Evolutionary conservation across 2,797 vertebrate genomes (phyloP).

Genomic region (Schizopygopsis malacanthus): DNA sequence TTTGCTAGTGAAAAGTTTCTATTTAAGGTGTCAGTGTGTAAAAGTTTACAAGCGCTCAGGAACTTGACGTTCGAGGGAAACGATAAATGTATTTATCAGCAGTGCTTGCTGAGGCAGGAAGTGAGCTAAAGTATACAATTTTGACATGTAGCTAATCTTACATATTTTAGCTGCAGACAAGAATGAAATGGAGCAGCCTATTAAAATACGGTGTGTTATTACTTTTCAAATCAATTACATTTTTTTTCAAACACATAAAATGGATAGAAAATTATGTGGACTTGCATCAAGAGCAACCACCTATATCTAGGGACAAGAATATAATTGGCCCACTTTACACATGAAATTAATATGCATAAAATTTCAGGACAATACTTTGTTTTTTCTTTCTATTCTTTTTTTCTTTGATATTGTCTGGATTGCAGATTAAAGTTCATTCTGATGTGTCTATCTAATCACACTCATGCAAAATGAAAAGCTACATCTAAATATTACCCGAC

Average conservation of each 20-base stretch:
- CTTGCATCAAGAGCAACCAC: background rate
- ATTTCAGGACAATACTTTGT: background rate
- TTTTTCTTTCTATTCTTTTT: no score
- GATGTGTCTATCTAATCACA: background rate
- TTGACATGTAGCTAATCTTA: background rate
- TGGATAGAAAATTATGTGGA: background rate
- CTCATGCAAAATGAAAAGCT: background rate
- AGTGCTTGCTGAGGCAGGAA: background rate
- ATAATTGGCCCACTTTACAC: background rate
- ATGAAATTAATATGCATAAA: background rate
- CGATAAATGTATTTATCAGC: background rate
- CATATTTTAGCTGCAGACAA: background rate
- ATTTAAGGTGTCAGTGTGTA: background rate
- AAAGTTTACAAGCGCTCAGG: constrained; percentile 10
- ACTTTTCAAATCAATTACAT: background rate
- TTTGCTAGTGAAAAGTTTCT: background rate
- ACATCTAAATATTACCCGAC: no score
- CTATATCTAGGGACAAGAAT: background rate
- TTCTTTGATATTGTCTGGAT: background rate
- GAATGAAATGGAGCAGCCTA: background rate
- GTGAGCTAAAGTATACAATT: background rate
- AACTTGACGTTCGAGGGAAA: background rate
- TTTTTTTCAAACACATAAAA: background rate
- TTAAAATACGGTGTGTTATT: background rate
- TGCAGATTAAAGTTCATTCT: background rate